phyloP scores from a whole-genome alignment of 1,140 invertebrate genomes.

The Papilio glaucus region DNA sequence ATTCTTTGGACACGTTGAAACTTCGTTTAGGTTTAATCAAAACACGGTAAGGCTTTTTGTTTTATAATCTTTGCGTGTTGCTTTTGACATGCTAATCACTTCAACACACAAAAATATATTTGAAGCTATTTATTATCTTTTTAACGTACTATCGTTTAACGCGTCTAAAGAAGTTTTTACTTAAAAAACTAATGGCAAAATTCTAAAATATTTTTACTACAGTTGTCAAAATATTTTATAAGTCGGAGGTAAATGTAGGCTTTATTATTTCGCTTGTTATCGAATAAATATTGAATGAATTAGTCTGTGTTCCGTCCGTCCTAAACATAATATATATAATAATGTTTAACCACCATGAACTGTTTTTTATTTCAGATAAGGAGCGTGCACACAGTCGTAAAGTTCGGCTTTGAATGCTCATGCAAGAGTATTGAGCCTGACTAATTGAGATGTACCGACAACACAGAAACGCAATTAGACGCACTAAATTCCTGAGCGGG shows the following conservation, averaged over 20 bases:
- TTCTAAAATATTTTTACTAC: too few relatives aligned
- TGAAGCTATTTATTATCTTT: not conserved
- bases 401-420: slow-evolving; percentile 37
- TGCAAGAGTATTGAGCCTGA: slow-evolving; percentile 44
- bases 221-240: too few relatives aligned
- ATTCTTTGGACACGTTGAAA: slow-evolving; percentile 53
- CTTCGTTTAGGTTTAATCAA: slow-evolving; percentile 53
- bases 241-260: too few relatives aligned
- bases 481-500: slow-evolving; percentile 56
- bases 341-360: not conserved
- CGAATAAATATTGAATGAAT: too few relatives aligned
- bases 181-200: too few relatives aligned
- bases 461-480: slow-evolving; percentile 53
- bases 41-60: slow-evolving; percentile 55
- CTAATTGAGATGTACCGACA: slow-evolving; percentile 52
- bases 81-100: slow-evolving; percentile 34
- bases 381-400: slow-evolving; percentile 36
- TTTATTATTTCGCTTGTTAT: too few relatives aligned
- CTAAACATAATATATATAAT: too few relatives aligned
- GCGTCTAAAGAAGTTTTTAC: too few relatives aligned
- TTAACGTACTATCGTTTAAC: too few relatives aligned
- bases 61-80: slow-evolving; percentile 42
- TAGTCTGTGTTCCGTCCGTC: not conserved
- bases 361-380: slow-evolving; percentile 40
- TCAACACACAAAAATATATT: slow-evolving; percentile 6